phyloP scores from a whole-genome alignment of 2,113 vertebrate species.

The Gallinago jamesoni region DNA sequence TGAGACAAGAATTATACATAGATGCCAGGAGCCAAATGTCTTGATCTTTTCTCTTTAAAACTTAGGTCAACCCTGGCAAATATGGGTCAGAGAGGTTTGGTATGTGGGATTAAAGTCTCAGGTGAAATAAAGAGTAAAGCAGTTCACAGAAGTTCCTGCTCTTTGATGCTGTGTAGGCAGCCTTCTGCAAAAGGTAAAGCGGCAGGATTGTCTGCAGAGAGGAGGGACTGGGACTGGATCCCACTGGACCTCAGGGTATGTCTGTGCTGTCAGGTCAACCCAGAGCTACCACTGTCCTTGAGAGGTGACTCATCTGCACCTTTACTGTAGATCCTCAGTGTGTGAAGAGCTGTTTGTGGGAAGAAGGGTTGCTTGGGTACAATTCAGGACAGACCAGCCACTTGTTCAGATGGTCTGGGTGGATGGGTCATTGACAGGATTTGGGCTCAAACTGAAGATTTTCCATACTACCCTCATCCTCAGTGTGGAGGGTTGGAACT shows the following conservation, averaged over 20 bases:
- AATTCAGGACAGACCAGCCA: not conserved
- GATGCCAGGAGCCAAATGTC: not conserved
- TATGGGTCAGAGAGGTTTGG: not conserved
- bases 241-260: not conserved
- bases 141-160: not conserved
- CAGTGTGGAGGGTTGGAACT: not conserved
- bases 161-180: not conserved
- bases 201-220: not conserved
- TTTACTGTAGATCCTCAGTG: not conserved
- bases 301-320: not conserved
- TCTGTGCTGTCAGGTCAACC: not conserved
- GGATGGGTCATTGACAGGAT: not conserved
- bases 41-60: not conserved
- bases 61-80: not conserved
- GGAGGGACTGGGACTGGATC: not conserved
- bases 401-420: not conserved
- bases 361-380: not conserved
- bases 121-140: not conserved
- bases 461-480: not conserved
- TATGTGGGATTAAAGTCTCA: not conserved
- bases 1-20: not conserved
- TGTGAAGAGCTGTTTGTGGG: not conserved
- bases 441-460: not conserved
- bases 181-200: not conserved
- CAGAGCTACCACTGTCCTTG: not conserved